phyloP scores from a whole-genome alignment of 2,113 vertebrate species.

The Columba janthina region DNA sequence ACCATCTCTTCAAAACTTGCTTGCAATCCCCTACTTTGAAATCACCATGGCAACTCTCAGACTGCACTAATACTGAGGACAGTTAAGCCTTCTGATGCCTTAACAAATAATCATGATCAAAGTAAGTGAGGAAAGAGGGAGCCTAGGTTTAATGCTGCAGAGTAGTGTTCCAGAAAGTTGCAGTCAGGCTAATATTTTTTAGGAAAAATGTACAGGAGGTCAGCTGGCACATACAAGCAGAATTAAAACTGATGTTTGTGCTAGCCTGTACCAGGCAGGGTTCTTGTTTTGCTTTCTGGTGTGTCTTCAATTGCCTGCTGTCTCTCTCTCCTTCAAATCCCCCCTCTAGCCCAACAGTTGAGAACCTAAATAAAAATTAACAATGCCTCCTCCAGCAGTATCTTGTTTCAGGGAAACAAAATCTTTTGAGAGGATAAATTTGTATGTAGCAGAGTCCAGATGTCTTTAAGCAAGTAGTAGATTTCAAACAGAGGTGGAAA shows the following conservation, averaged over 20 bases:
- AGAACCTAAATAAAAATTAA: neutral
- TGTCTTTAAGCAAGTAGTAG: neutral
- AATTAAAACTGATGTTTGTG: neutral
- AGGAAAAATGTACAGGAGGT: neutral
- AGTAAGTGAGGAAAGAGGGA: neutral
- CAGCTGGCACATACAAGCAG: neutral
- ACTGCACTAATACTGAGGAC: neutral
- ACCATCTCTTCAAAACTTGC: neutral
- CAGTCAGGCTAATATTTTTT: neutral
- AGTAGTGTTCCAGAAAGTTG: neutral
- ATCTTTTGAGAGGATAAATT: neutral
- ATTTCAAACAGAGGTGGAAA: neutral
- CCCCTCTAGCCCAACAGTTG: neutral
- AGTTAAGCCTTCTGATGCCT: neutral
- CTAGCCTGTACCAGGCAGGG: neutral
- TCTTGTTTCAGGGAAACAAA: neutral
- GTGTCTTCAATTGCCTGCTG: neutral
- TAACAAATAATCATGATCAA: neutral
- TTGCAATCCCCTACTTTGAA: neutral
- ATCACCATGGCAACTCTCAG: slow-evolving; percentile 4
- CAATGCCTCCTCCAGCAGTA: neutral
- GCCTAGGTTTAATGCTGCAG: neutral
- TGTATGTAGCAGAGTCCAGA: neutral
- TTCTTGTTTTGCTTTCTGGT: neutral
- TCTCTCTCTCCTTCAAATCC: neutral